These are phyloP conservation scores for Simalia tracyae DNA, from an alignment of 2,797 vertebrate genomes.

Conservation along the genomic window DNA sequence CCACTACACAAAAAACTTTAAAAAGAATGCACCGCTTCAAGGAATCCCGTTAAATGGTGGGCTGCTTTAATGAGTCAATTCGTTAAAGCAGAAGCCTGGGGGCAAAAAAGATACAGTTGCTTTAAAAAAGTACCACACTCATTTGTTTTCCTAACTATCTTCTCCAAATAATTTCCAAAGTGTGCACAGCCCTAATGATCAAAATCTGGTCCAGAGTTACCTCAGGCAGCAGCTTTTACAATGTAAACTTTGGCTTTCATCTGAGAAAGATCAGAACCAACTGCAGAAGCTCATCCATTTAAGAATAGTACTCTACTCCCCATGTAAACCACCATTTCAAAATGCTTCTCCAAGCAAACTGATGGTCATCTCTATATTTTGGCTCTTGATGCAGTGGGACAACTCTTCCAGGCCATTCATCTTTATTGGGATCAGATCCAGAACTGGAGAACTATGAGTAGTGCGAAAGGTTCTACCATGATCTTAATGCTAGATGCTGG, in stretches of 20 bases:
- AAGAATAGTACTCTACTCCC: neutral
- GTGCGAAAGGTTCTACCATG: neutral
- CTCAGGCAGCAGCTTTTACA: neutral
- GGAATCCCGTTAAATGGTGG: neutral
- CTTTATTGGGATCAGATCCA: neutral
- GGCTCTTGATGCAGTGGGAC: neutral
- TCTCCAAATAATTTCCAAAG: neutral
- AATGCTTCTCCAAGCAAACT: neutral
- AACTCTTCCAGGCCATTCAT: neutral
- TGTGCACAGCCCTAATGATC: neutral
- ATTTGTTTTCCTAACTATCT: neutral
- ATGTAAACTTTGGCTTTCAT: neutral
- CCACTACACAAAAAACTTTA: neutral
- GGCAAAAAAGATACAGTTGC: neutral
- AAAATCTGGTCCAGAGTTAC: neutral
- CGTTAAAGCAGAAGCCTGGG: neutral
- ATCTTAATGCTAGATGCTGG: neutral
- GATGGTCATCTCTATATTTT: neutral
- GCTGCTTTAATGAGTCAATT: neutral
- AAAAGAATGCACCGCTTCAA: neutral
- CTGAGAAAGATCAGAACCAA: neutral
- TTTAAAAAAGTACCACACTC: neutral
- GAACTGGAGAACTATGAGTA: neutral
- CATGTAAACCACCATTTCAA: neutral
- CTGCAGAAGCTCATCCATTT: neutral